These are phyloP conservation scores for Thaleichthys pacificus DNA, from an alignment of 2,797 vertebrate species.

Conservation along the genomic window DNA sequence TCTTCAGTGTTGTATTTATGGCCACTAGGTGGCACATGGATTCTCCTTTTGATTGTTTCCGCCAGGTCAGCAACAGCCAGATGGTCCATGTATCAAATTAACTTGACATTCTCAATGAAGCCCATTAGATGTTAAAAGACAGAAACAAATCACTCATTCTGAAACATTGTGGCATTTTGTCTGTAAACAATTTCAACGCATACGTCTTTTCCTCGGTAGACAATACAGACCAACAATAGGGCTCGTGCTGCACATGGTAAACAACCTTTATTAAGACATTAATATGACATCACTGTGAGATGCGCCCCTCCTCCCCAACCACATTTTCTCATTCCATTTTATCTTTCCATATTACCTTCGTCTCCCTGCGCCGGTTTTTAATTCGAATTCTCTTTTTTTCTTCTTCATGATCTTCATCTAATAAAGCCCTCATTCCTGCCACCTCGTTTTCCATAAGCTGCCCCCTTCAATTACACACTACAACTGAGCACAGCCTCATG, in stretches of 20 bases:
- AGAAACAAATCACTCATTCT: background rate
- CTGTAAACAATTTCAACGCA: background rate
- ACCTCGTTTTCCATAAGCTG: conserved; percentile 70
- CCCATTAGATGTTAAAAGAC: background rate
- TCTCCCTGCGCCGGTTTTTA: conserved; percentile 56
- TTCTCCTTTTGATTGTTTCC: conserved; percentile 7
- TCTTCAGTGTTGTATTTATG: background rate
- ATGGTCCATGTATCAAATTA: background rate
- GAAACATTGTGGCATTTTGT: background rate
- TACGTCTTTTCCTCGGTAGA: background rate
- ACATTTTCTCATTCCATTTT: background rate
- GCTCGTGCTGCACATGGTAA: background rate
- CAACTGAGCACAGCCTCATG: conserved; percentile 66
- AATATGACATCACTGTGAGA: background rate
- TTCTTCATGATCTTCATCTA: conserved; percentile 68
- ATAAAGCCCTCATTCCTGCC: conserved; percentile 71
- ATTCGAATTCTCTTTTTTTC: conserved; percentile 66
- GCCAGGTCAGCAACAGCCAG: background rate
- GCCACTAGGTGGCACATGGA: conserved; percentile 60
- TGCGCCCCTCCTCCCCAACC: background rate
- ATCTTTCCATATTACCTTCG: conserved; percentile 42
- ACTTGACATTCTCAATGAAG: background rate
- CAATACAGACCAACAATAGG: background rate
- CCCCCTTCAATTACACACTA: conserved; percentile 74
- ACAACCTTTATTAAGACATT: background rate